Evolutionary conservation across 2,888 invertebrate species (phyloP), one percentile per base, ranked within the genome.

Genomic region (Glaucopsyche alexis): DNA sequence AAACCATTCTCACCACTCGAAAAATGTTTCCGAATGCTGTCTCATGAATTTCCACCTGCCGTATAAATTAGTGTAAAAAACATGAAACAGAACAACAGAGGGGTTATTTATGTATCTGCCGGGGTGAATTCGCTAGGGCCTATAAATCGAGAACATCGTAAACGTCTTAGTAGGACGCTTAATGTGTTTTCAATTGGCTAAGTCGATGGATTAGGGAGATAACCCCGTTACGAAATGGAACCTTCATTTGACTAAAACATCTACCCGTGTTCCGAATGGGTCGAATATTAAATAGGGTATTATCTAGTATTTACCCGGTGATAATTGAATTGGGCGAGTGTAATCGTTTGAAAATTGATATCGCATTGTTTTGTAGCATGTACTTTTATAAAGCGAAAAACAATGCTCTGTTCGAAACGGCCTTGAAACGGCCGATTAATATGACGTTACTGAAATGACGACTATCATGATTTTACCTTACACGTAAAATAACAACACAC

Each of bases 141-240:
- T 78, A 83, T 85, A 84, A 85, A 85, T 87, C 82, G 79, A 81
- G 80, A 77, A 78, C 75, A 77, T 83, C 83, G 82, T 87, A 84
- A 87, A 85, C 77, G 83, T 83, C 84, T 82, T 80, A 76, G 79
- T 77, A 79, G 82, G 79, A 81, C 80, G 81, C 82, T 84, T 82
- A 88, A 87, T 86, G 86, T 81, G 84, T 84, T 87, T 85, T 85
- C 82, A 80, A 83, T 83, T 81, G 82, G 80, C 79, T 78, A 78
- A 80, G 79, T 79, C 76, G 77, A 79, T 78, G 79, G 85, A 89
- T 89, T 87, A 87, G 80, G 80, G 77, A 83, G 83, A 84, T 85
- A 83, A 82, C 80, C 81, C 77, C 77, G 79, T 82, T 73, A 69
- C 75, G 74, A 76, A 76, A 74, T 72, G 73, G 70, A 74, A 65